Evolutionary conservation across 23 tunicate genomes (phyloP).

Genomic region (Trididemnum miniatum): DNA sequence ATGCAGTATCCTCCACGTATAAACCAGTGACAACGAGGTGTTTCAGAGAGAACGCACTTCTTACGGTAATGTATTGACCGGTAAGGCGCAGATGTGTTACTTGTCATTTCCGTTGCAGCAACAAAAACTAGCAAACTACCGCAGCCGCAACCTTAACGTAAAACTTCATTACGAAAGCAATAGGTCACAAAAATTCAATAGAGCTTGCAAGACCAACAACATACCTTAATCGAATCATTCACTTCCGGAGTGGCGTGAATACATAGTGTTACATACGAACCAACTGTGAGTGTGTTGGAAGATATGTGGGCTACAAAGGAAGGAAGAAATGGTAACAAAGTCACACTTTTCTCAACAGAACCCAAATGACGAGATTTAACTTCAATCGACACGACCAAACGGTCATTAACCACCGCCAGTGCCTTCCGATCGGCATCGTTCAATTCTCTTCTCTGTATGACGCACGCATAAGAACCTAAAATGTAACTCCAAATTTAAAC

Average conservation of each 20-base stretch:
- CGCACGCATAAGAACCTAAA: constrained; percentile 42
- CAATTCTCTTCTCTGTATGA: not conserved
- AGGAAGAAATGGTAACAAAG: constrained; percentile 29
- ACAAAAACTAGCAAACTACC: too few species aligned
- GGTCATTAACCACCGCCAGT: constrained; percentile 36
- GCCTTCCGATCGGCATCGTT: not conserved
- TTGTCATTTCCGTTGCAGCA: too few species aligned
- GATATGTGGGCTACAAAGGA: constrained; percentile 28
- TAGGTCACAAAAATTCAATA: too few species aligned
- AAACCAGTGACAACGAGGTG: too few species aligned
- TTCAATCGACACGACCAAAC: constrained; percentile 17
- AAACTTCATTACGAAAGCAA: too few species aligned
- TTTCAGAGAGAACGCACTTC: too few species aligned
- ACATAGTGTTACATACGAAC: constrained; percentile 43
- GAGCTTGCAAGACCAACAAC: too few species aligned
- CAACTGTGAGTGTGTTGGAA: constrained; percentile 18
- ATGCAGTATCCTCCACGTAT: too few species aligned
- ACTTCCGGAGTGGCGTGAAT: constrained; percentile 8
- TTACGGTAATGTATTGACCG: too few species aligned
- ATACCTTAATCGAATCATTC: not conserved
- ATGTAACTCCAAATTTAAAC: too few species aligned
- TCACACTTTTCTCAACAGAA: not conserved
- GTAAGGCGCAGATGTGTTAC: too few species aligned
- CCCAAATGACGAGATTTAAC: constrained; percentile 25
- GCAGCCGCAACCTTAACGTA: too few species aligned